Evolutionary conservation across 2,113 vertebrate species (phyloP), one percentile per base, ranked within the genome.

Genomic region (Brachyistius frenatus): DNA sequence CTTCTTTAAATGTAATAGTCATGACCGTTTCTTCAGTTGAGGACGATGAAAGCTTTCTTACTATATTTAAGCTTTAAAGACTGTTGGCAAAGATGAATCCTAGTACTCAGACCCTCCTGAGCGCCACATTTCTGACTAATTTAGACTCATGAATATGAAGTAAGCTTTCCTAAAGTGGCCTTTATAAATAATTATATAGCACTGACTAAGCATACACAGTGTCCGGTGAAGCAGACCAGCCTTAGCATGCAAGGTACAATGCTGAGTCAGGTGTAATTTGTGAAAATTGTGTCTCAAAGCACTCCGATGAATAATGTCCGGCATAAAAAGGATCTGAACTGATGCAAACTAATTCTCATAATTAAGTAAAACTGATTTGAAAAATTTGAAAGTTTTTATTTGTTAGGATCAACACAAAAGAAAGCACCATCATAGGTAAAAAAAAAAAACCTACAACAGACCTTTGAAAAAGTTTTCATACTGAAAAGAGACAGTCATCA

Each of bases 141-240:
- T 84, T 66, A 80, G 58, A 62, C 49, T 72, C 68, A 66, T 85
- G 68, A 77, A 64, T 81, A 55, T 54, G 71, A 76, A 79, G 74
- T 39, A 62, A 55, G 60, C 56, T 66, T 30, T 70, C 31, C 58
- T 30, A 71, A 49, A 76, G 70, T 81, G 57, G 53, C 55, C 41
- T 63, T 75, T 70, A 78, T 78, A 71, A 89, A 89, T 74, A 88
- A 86, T 73, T 33, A 80, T 56, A 63, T 11, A 49, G 69, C 67
- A 35, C 57, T 80, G 88, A 78, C 73, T 84, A 70, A 53, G 80
- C 70, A 52, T 10, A 5, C 9, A 31, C 46, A 30, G 31, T 47
- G 77, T 73, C 66, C 55, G 8, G 23, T 33, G 33, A 66, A 50
- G 39, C 31, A 76, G 65, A 14, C 57, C 36, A 30, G 30, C 44